These are phyloP conservation scores for Macroglossus sobrinus DNA, from an alignment of 2,113 vertebrate species.

Conservation along the genomic window DNA sequence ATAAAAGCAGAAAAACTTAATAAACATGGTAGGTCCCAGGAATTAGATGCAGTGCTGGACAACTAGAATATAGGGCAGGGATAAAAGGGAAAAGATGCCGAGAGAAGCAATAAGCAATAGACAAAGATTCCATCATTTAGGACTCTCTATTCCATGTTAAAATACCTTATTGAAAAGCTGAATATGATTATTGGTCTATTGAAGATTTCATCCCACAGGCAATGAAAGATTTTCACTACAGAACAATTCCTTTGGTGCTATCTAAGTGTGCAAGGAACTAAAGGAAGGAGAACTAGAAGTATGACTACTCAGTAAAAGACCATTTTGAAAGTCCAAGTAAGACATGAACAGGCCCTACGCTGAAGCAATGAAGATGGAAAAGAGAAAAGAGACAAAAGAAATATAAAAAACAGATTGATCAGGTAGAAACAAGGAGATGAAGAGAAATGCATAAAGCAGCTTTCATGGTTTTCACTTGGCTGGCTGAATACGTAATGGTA, in stretches of 20 bases:
- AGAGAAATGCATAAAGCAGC: background rate
- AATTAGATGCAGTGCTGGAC: background rate
- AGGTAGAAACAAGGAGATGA: background rate
- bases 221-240: background rate
- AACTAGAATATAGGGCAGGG: rapidly evolving
- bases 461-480: background rate
- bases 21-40: background rate
- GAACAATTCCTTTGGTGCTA: background rate
- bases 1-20: background rate
- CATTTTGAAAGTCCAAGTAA: background rate
- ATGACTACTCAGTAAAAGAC: background rate
- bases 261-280: background rate
- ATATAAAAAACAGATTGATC: background rate
- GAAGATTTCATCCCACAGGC: background rate
- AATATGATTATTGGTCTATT: background rate
- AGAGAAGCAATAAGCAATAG: background rate
- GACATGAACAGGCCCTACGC: background rate
- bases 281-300: background rate
- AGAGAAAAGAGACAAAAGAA: background rate
- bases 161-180: background rate
- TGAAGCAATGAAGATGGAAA: background rate
- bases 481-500: background rate
- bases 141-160: background rate
- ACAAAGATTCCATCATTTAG: background rate
- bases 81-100: background rate